Evolutionary conservation across 1,140 invertebrate species (phyloP).

Genomic region (Zeugodacus cucurbitae): DNA sequence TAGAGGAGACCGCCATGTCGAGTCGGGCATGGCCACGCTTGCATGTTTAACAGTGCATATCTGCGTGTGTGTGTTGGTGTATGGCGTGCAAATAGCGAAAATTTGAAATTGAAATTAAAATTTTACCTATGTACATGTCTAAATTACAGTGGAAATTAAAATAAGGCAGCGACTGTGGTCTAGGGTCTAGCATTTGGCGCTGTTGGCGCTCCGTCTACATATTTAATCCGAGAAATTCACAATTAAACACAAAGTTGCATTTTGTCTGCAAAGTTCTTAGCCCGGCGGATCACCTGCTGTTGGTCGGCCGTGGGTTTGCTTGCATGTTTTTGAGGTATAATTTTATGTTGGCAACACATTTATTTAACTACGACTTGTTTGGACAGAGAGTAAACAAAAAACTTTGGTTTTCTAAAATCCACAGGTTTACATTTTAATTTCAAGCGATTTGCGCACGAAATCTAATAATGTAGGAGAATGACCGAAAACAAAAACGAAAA

Average conservation of each 20-base stretch:
- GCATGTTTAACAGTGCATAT: neutral
- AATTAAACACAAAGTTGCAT: constrained; percentile 10
- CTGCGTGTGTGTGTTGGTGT: neutral
- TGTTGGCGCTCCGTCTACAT: neutral
- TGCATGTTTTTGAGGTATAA: neutral
- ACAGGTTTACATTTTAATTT: neutral
- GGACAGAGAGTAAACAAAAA: neutral
- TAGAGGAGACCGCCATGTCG: neutral
- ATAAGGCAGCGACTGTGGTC: neutral
- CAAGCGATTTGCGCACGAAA: neutral
- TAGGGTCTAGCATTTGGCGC: no score
- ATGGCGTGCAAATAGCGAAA: neutral
- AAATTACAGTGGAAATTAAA: neutral
- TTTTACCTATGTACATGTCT: constrained; percentile 1
- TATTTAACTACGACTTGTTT: neutral
- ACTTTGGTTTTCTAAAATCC: constrained; percentile 3
- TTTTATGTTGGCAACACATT: neutral
- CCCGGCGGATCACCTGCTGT: neutral
- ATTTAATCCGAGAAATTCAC: neutral
- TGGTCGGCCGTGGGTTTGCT: neutral
- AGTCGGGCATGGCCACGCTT: neutral
- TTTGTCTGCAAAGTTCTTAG: constrained; percentile 23
- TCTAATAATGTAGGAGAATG: neutral
- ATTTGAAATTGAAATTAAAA: constrained; percentile 42
- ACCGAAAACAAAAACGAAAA: neutral